These are phyloP conservation scores for Philaenus spumarius DNA, from an alignment of 1,140 invertebrate species.

Conservation along the genomic window DNA sequence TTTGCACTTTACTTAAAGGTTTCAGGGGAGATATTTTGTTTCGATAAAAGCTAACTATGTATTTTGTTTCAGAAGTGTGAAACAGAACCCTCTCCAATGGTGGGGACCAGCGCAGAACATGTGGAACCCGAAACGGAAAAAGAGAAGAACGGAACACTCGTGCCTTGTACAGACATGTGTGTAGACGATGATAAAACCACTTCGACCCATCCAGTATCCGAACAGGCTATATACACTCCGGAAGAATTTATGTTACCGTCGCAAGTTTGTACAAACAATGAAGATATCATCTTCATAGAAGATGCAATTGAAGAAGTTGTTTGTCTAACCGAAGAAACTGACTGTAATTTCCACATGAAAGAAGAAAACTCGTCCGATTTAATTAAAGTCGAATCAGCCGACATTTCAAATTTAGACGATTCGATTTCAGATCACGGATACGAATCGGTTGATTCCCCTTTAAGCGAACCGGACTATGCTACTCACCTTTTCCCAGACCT, in stretches of 20 bases:
- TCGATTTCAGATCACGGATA: slow-evolving; percentile 26
- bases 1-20: too few species aligned
- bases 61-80: too few species aligned
- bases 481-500: slow-evolving; percentile 23
- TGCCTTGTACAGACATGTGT: background rate
- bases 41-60: too few species aligned
- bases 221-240: background rate
- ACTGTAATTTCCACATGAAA: background rate
- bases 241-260: background rate
- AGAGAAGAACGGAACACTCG: background rate
- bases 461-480: slow-evolving; percentile 15
- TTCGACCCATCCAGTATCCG: too few species aligned
- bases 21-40: too few species aligned
- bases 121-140: slow-evolving; percentile 55
- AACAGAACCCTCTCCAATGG: slow-evolving; percentile 44
- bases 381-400: background rate
- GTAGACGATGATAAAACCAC: too few species aligned
- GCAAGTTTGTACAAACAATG: background rate
- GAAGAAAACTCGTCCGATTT: background rate
- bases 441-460: slow-evolving; percentile 27
- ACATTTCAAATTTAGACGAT: background rate
- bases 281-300: slow-evolving; percentile 13
- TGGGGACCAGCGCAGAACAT: slow-evolving; percentile 71
- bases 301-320: slow-evolving; percentile 20
- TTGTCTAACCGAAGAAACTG: background rate